Evolutionary conservation across 2,113 vertebrate species (phyloP).

Genomic region (Circaetus cinerascens): DNA sequence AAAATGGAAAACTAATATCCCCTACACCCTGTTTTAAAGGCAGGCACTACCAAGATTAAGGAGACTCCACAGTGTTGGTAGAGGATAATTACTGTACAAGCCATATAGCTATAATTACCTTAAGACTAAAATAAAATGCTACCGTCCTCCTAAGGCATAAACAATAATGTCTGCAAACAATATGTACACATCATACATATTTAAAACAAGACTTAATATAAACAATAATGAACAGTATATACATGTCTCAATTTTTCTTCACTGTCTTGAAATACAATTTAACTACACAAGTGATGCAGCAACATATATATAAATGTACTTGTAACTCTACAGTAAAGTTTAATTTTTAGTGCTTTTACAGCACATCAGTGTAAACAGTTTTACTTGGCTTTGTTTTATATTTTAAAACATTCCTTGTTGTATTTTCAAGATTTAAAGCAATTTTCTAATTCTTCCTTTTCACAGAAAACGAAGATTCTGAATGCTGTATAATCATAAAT

Average conservation of each 20-base stretch:
- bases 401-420: conserved; percentile 97
- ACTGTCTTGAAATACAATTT: conserved; percentile 85
- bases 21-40: conserved; percentile 99
- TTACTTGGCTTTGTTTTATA: conserved; percentile 99
- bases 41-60: conserved; percentile 99
- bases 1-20: conserved; percentile 93
- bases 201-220: conserved; percentile 99
- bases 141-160: conserved; percentile 98
- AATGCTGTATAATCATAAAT: conserved; percentile 98
- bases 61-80: conserved; percentile 99
- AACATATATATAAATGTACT: conserved; percentile 90
- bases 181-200: conserved; percentile 99
- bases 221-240: conserved; percentile 99
- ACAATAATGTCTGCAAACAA: conserved; percentile 99
- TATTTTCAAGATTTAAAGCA: conserved; percentile 97
- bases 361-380: conserved; percentile 99
- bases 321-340: conserved; percentile 92
- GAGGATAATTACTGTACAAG: conserved; percentile 99
- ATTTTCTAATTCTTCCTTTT: conserved; percentile 99
- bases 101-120: conserved; percentile 91
- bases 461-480: conserved; percentile 99
- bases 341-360: conserved; percentile 87
- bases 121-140: conserved; percentile 98
- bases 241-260: conserved; percentile 87
- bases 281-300: conserved; percentile 86